Conservation (phyloP, 2,888 invertebrate genomes). For the Drosophila leonis region DNA sequence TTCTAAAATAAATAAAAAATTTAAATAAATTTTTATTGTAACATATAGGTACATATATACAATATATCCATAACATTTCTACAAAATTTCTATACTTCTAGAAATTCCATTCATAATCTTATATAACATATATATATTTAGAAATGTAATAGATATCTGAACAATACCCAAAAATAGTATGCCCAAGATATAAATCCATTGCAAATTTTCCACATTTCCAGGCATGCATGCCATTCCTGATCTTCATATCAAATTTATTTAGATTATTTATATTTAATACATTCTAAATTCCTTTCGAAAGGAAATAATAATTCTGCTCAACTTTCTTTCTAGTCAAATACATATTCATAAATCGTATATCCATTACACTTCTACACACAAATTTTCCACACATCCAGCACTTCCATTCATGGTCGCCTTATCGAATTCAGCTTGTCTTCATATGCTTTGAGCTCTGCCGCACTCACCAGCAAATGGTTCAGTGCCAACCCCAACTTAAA, state of each 20-base stretch:
- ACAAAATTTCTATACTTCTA: neutral
- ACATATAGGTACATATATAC: too few species aligned
- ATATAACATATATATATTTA: too few species aligned
- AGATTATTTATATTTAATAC: too few species aligned
- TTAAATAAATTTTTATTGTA: too few species aligned
- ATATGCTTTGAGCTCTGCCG: constrained; percentile 42
- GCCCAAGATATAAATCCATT: too few species aligned
- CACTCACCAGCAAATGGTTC: constrained; percentile 31
- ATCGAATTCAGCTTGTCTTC: constrained; percentile 34
- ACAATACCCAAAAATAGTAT: too few species aligned
- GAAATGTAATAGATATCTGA: too few species aligned
- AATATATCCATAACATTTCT: neutral
- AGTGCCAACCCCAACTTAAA: constrained; percentile 17
- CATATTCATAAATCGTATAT: neutral
- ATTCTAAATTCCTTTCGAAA: too few species aligned
- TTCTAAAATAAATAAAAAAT: too few species aligned
- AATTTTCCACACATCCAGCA: neutral
- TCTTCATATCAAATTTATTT: neutral
- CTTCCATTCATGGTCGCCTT: constrained; percentile 32
- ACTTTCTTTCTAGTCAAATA: neutral
- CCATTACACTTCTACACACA: constrained; percentile 9
- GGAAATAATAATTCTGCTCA: neutral
- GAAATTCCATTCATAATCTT: neutral
- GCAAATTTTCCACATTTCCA: too few species aligned
- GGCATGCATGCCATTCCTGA: too few species aligned